A percentile compares a stretch with the other conserved stretches of the same genome.
phyloP scores from a whole-genome alignment of 2,113 vertebrate genomes.

The Ceyx melanurus region DNA sequence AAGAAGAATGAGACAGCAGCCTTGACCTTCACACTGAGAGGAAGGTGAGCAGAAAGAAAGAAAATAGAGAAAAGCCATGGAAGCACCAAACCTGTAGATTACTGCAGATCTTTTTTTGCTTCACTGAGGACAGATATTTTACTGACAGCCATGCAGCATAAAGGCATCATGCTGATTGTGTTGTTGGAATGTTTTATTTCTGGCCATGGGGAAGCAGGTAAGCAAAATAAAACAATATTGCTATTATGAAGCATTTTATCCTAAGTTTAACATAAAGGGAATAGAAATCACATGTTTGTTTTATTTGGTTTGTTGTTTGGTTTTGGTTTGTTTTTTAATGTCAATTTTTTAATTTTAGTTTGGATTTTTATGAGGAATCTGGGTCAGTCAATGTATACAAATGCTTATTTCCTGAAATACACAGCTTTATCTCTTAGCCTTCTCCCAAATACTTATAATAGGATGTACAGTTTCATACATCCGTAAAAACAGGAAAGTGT shows the following conservation, averaged over 20 bases:
- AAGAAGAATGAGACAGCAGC: constrained; percentile 39
- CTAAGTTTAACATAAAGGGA: neutral
- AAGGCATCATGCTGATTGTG: constrained; percentile 68
- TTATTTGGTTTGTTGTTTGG: too few relatives aligned
- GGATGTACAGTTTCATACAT: neutral
- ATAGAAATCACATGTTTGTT: neutral
- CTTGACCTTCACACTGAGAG: neutral
- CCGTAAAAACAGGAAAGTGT: neutral
- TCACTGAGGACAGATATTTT: constrained; percentile 41
- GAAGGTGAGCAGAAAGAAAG: constrained; percentile 62
- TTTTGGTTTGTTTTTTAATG: neutral
- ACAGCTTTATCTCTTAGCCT: neutral
- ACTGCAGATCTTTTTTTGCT: constrained; percentile 24
- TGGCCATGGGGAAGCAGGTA: constrained; percentile 66
- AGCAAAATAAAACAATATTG: constrained; percentile 51
- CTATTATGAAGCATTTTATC: neutral
- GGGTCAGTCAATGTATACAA: neutral
- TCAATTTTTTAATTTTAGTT: neutral
- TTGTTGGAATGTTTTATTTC: constrained; percentile 68
- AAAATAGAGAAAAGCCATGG: constrained; percentile 34
- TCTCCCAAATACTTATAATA: neutral
- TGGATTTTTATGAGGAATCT: neutral
- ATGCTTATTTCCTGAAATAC: neutral
- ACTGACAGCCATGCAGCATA: constrained; percentile 64
- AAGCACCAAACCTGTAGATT: constrained; percentile 47